Evolutionary conservation across 2,797 vertebrate genomes (phyloP), one percentile per base, ranked within the genome.

Genomic region (Acrossocheilus fasciatus): DNA sequence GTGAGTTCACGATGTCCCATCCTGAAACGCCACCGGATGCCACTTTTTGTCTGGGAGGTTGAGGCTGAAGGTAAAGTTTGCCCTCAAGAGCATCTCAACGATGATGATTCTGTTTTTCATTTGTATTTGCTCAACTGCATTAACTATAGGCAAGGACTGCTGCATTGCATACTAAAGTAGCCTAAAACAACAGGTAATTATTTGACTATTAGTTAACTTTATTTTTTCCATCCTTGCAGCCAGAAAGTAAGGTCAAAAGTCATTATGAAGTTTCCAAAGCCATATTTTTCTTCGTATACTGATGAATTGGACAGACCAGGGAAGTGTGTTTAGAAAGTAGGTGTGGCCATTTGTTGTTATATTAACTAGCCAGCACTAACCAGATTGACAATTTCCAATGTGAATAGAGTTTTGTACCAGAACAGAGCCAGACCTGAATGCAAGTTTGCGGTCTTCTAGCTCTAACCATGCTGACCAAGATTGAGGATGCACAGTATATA

Each of bases 1-100:
- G 17, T 36, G 39, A 83, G 69, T 82, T 82, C 80, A 82, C 20
- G 9, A 39, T 82, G 79, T 81, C 45, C 30, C 62, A 66, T 68
- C 6, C 18, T 69, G n/a, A 54, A 80, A 64, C 17, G 9, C 57
- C 39, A 45, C n/a, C n/a, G 41, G n/a, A 15, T 30, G 14, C 14
- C 47, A 72, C 34, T 57, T 82, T 81, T 70, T 81, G 80, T 54
- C 34, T 26, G 47, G 11, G 23, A 72, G 6, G 66, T 70, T 34
- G 45, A 54, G 4, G 47, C 66, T 82, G 50, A 72, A 54, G 39
- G 36, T 72, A 17, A 81, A 69, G 47, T 72, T 43, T 1, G 23
- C 8, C 17, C 14, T 26, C 20, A 54, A 47, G 41, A 68, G 9
- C 59, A 34, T 47, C 20, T 77, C 54, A 43, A 30, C 39, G 2